Conservation (phyloP, 2,113 vertebrate species). For the Gadus chalcogrammus region DNA sequence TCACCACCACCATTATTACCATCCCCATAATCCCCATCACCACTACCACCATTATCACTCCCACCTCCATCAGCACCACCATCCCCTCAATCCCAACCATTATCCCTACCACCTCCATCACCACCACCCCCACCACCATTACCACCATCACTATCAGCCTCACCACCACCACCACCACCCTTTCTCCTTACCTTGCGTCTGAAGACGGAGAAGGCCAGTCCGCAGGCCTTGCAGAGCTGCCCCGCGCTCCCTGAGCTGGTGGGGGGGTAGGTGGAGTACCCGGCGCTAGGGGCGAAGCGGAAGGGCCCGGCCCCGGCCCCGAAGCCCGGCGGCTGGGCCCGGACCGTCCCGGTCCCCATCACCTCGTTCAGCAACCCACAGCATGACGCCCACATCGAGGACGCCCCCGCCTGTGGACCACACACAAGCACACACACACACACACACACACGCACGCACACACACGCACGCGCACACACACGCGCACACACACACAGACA, state of each 20-base stretch:
- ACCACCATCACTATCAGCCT: neutral
- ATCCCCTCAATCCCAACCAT: too few species aligned
- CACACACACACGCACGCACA: conserved; percentile 2
- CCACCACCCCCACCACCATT: neutral
- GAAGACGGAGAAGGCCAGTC: conserved; percentile 91
- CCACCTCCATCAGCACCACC: too few species aligned
- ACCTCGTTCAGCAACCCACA: conserved; percentile 97
- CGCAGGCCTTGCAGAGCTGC: conserved; percentile 91
- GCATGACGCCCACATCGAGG: conserved; percentile 99
- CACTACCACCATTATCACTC: too few species aligned
- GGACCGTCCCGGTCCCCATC: conserved; percentile 93
- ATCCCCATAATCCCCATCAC: too few species aligned
- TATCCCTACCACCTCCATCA: too few species aligned
- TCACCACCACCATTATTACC: too few species aligned
- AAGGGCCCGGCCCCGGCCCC: conserved; percentile 86
- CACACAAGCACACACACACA: neutral
- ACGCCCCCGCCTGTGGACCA: conserved; percentile 85
- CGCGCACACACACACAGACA: conserved; percentile 1
- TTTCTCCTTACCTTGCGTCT: conserved; percentile 91
- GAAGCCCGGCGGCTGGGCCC: conserved; percentile 88
- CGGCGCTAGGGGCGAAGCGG: conserved; percentile 84
- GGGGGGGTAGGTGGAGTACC: conserved; percentile 86
- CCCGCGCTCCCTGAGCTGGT: conserved; percentile 77
- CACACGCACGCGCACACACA: neutral
- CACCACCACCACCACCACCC: conserved; percentile 14